Percentiles rank a stretch among this genome's conserved stretches.
These are phyloP conservation scores for Drosophila suboccidentalis DNA, from an alignment of 2,888 invertebrate species.

Conservation along the genomic window DNA sequence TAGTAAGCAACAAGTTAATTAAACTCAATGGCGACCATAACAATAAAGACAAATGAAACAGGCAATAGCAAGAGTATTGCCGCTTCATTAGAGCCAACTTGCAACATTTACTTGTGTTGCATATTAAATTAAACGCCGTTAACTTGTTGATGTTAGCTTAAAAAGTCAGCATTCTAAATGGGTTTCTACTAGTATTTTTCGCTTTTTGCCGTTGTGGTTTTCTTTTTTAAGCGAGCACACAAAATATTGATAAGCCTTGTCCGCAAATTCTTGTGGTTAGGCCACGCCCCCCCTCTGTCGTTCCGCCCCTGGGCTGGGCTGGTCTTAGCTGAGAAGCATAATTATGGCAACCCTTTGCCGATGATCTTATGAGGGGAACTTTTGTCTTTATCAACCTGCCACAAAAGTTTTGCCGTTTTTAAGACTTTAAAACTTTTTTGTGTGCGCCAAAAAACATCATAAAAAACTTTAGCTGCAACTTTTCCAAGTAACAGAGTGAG, in stretches of 20 bases:
- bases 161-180: slow-evolving; percentile 39
- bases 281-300: not conserved
- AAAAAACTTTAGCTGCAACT: slow-evolving; percentile 31
- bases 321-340: slow-evolving; percentile 28
- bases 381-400: slow-evolving; percentile 33
- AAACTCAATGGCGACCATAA: not conserved
- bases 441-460: slow-evolving; percentile 17
- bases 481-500: not conserved
- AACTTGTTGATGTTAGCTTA: slow-evolving; percentile 44
- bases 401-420: slow-evolving; percentile 35
- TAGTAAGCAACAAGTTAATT: not conserved
- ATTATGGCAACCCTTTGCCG: slow-evolving; percentile 40
- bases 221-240: slow-evolving; percentile 6
- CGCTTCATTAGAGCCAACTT: slow-evolving; percentile 8
- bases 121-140: slow-evolving; percentile 34
- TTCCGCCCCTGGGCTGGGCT: not conserved
- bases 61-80: slow-evolving; percentile 15
- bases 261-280: slow-evolving; percentile 62
- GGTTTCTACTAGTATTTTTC: not conserved
- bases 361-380: slow-evolving; percentile 20
- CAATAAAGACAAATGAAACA: slow-evolving; percentile 8
- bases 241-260: slow-evolving; percentile 69
- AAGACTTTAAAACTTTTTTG: slow-evolving; percentile 44
- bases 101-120: slow-evolving; percentile 26
- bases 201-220: slow-evolving; percentile 12